A percentile compares a stretch with the other conserved stretches of the same genome.
Evolutionary conservation across 2,888 invertebrate species (phyloP).

Genomic region (Hetaerina titia): DNA sequence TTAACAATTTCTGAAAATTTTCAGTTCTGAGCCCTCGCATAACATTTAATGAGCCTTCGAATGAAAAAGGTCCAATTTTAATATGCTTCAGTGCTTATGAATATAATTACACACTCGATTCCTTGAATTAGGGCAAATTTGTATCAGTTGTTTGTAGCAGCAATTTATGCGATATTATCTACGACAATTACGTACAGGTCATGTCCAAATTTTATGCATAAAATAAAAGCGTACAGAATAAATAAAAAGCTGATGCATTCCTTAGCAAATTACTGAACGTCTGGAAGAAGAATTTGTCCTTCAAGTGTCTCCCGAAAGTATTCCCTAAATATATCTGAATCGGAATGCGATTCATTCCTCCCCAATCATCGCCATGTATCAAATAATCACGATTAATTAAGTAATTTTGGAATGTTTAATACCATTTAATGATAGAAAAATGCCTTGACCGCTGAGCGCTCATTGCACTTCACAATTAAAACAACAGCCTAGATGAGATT

Average conservation of each 20-base stretch:
- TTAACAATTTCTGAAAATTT: no score
- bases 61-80: no score
- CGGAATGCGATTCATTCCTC: background rate
- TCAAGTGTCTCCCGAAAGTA: background rate
- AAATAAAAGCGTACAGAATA: no score
- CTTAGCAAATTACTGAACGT: background rate
- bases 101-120: no score
- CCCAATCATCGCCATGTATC: background rate
- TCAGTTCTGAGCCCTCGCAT: no score
- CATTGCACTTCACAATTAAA: background rate
- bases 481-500: background rate
- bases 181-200: no score
- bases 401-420: background rate
- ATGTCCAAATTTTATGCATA: no score
- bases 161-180: no score
- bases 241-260: background rate
- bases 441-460: background rate
- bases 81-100: no score
- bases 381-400: background rate
- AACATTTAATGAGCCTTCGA: no score
- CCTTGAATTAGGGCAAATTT: no score
- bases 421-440: constrained; percentile 6
- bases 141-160: no score
- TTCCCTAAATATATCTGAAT: background rate
- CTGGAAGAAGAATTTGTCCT: background rate